A percentile compares a stretch with the other conserved stretches of the same genome.
Conservation (phyloP, 2,113 vertebrate genomes). For the Mugil cephalus region DNA sequence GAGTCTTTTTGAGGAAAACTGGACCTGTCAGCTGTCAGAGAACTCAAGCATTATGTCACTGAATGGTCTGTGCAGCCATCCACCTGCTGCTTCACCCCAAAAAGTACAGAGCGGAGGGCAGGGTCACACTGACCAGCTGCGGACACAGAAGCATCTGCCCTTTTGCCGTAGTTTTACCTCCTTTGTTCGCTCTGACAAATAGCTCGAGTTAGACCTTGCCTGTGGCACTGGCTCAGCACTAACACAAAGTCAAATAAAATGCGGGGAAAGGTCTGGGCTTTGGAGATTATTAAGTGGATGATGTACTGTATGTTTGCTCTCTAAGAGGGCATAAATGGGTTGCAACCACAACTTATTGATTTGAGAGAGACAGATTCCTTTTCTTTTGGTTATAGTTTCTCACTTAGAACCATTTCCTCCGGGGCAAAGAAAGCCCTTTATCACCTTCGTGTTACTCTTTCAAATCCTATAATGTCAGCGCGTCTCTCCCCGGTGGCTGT, state of each 20-base stretch:
- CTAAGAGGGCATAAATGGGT: slow-evolving; percentile 10
- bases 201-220: slow-evolving; percentile 53
- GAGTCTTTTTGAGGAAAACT: no score
- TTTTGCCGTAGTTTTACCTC: slow-evolving; percentile 23
- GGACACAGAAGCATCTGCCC: slow-evolving; percentile 40
- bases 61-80: no score
- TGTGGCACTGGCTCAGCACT: slow-evolving; percentile 39
- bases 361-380: slow-evolving; percentile 10
- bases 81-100: no score
- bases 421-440: slow-evolving; percentile 26
- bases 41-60: no score
- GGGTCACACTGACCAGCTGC: slow-evolving; percentile 1
- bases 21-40: no score
- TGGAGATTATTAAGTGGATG: slow-evolving; percentile 54
- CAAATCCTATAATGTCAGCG: slow-evolving; percentile 9
- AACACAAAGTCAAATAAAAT: slow-evolving; percentile 58
- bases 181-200: slow-evolving; percentile 50
- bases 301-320: slow-evolving; percentile 53
- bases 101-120: not conserved
- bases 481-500: slow-evolving; percentile 15
- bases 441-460: slow-evolving; percentile 25
- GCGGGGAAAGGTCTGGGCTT: slow-evolving; percentile 12
- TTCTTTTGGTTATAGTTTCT: slow-evolving; percentile 24
- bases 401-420: slow-evolving; percentile 25
- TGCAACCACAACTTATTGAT: slow-evolving; percentile 37